phyloP scores from a whole-genome alignment of 2,113 vertebrate species.

The Callipepla squamata region DNA sequence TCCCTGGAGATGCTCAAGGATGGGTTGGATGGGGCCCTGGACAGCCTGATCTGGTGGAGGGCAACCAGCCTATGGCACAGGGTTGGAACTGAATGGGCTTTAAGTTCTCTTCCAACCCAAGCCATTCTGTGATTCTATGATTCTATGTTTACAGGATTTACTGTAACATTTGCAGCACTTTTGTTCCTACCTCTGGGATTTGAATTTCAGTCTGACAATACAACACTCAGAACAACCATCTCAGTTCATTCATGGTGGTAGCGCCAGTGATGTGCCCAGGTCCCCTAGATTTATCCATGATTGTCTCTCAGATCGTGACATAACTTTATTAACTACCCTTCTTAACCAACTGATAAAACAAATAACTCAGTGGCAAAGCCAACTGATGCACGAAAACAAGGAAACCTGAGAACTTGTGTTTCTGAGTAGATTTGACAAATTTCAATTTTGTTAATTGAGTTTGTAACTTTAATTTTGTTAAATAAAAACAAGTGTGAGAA shows the following conservation, averaged over 20 bases:
- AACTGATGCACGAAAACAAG: not conserved
- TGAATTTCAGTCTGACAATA: not conserved
- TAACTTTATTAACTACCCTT: not conserved
- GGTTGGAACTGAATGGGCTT: no score
- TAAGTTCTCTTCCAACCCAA: no score
- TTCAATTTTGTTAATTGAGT: not conserved
- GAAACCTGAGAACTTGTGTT: not conserved
- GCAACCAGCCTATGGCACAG: no score
- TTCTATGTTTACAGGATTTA: not conserved
- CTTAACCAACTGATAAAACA: not conserved
- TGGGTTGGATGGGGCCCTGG: no score
- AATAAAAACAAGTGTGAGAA: not conserved
- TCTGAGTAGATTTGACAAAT: not conserved
- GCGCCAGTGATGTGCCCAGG: not conserved
- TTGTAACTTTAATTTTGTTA: not conserved
- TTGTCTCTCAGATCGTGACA: not conserved
- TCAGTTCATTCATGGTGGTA: not conserved
- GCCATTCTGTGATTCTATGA: no score
- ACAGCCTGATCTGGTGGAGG: no score
- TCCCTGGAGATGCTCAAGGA: no score
- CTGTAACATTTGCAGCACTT: not conserved
- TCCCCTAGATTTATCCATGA: not conserved
- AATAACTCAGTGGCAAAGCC: not conserved
- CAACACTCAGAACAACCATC: not conserved
- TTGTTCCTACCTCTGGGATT: not conserved